A percentile compares a stretch with the other conserved stretches of the same genome.
Evolutionary conservation across 2,113 vertebrate species (phyloP).

Genomic region (Nipponia nippon): DNA sequence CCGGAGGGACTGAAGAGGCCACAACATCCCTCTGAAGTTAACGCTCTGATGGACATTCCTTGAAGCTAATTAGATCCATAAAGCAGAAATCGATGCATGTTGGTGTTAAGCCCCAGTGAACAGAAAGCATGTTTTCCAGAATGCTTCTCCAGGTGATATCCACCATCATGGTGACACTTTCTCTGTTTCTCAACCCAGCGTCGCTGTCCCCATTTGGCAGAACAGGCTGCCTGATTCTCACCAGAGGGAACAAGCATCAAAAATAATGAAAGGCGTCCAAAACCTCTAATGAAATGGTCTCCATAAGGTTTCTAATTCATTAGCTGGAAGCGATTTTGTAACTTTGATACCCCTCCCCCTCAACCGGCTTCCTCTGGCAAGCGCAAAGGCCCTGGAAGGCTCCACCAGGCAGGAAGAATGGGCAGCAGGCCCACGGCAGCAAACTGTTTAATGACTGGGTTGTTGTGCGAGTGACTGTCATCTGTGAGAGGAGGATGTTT

Average conservation of each 20-base stretch:
- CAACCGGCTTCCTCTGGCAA: slow-evolving; percentile 6
- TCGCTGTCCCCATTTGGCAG: background rate
- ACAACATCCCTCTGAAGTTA: background rate
- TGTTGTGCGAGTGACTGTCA: slow-evolving; percentile 4
- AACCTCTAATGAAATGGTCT: background rate
- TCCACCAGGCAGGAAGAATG: background rate
- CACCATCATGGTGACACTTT: background rate
- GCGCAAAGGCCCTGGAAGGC: background rate
- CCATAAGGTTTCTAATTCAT: background rate
- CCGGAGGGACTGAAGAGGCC: background rate
- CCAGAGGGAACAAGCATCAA: background rate
- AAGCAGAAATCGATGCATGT: background rate
- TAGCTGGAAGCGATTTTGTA: background rate
- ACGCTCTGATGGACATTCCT: background rate
- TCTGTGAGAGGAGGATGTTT: slow-evolving; percentile 48
- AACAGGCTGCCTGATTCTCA: background rate
- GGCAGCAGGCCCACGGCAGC: slow-evolving; percentile 13
- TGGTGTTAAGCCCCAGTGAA: background rate
- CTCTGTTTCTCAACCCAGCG: background rate
- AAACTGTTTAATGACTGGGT: slow-evolving; percentile 18
- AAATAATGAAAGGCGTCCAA: background rate
- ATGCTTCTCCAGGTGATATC: background rate
- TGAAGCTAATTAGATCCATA: background rate
- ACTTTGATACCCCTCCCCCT: background rate
- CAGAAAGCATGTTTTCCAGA: background rate